Evolutionary conservation across 2,797 vertebrate genomes (phyloP).

Genomic region (Smutsia temminckii): DNA sequence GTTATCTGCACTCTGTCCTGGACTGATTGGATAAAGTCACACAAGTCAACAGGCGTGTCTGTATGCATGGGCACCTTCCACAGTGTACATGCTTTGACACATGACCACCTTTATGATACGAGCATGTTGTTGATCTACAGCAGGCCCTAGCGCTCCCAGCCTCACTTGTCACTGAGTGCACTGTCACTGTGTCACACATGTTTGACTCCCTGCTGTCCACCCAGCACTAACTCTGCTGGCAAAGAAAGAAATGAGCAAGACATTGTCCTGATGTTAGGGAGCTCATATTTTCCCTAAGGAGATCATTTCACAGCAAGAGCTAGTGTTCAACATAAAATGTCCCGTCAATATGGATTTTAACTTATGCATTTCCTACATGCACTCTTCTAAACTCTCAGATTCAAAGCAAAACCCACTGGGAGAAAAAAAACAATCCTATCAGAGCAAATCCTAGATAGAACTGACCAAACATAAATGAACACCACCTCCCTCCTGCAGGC

Average conservation of each 20-base stretch:
- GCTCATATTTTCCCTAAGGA: neutral
- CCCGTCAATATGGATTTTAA: neutral
- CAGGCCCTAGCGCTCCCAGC: neutral
- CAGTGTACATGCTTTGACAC: neutral
- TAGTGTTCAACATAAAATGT: neutral
- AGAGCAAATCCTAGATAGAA: neutral
- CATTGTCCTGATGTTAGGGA: neutral
- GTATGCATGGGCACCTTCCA: neutral
- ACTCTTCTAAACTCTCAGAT: constrained; percentile 2
- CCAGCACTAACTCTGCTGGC: neutral
- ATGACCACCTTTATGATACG: neutral
- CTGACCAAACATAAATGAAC: neutral
- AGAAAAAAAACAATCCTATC: neutral
- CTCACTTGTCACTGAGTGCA: neutral
- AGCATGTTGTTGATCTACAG: neutral
- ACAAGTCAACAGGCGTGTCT: neutral
- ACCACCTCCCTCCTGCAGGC: neutral
- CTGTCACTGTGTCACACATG: neutral
- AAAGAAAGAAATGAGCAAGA: neutral
- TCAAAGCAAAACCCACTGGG: neutral
- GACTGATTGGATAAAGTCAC: neutral
- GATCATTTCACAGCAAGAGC: neutral
- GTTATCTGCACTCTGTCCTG: neutral
- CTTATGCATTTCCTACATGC: neutral
- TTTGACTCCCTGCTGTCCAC: neutral